Percentiles rank a stretch among this genome's conserved stretches.
Evolutionary conservation across 2,888 invertebrate genomes (phyloP).

Genomic region (Hydriomena furcata): DNA sequence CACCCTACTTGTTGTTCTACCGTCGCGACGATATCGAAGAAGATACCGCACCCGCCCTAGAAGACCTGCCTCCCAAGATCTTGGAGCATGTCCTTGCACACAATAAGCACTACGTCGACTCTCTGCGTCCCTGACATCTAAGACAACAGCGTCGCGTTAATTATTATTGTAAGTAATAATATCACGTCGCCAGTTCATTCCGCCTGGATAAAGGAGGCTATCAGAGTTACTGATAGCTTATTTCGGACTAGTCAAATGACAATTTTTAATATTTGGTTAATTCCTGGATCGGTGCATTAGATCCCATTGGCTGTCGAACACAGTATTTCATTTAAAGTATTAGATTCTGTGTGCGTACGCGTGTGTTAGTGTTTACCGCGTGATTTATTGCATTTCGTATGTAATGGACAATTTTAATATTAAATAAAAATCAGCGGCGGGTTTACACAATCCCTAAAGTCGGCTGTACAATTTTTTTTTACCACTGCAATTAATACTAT

Average conservation of each 20-base stretch:
- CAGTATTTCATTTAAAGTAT: not conserved
- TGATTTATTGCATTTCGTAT: too few species aligned
- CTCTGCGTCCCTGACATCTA: slow-evolving; percentile 56
- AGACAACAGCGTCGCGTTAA: slow-evolving; percentile 10
- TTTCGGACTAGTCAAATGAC: slow-evolving; percentile 17
- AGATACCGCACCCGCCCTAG: slow-evolving; percentile 51
- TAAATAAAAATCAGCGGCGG: too few species aligned
- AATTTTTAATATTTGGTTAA: not conserved
- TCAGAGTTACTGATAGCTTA: slow-evolving; percentile 4
- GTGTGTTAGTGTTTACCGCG: too few species aligned
- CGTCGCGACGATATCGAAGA: slow-evolving; percentile 72
- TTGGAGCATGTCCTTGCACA: slow-evolving; percentile 60
- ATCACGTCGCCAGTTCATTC: not conserved
- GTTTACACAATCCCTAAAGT: too few species aligned
- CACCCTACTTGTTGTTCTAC: slow-evolving; percentile 93
- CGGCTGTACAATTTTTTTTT: too few species aligned
- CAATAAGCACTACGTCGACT: slow-evolving; percentile 64
- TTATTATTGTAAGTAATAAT: not conserved
- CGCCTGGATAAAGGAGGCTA: slow-evolving; percentile 3
- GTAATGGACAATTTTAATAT: too few species aligned
- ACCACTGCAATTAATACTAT: too few species aligned
- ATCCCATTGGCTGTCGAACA: too few species aligned
- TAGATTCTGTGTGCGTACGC: not conserved
- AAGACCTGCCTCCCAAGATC: slow-evolving; percentile 59
- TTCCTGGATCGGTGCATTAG: too few species aligned